Evolutionary conservation across 92 coral and sea anemone species (phyloP), one percentile per base, ranked within the genome.

Genomic region (Porites divaricata): DNA sequence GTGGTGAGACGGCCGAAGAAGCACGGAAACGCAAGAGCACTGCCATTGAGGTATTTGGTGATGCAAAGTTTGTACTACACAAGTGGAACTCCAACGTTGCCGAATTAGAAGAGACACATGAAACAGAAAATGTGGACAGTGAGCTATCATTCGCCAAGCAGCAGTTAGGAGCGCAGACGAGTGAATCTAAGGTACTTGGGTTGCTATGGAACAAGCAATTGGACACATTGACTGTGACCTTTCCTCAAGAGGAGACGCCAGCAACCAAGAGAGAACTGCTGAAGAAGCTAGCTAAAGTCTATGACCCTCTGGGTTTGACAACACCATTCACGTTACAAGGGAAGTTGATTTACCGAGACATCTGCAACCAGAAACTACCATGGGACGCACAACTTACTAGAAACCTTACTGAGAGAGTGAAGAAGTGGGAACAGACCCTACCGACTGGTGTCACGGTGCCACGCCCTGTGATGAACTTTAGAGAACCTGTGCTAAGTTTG

Each of bases 301-400:
- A 67, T 67, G 90, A 87, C 63, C 83, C 82, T 15, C 21, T 87
- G 9, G 87, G 90, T 13, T 41, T 87, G 51, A 70, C 49, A 1
- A 24, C 88, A 24, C 81, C 82, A 9, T 52, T 73, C 14, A 77
- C 71, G 11, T 64, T 77, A 25, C 41, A 23, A 8, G 89, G 72
- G 16, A 88, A 88, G 61, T 74, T 21, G 74, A 75, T 88, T 25
- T 88, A 83, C 79, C 85, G 88, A 1, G 77, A 88, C 25, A 58
- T 88, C 20, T 88, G 85, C 25, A 57, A 83, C 15, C 12, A 35
- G 61, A 78, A 83, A 25, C 61, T 52, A 76, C 88, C 84, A 83
- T 88, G 91, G 81, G 85, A 88, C 45, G 75, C 77, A 9, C 24
- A 70, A 48, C 67, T 88, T 66, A 61, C 23, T 57, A 73, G 75